Conservation (phyloP, 2,888 invertebrate species). For the Drosophila suboccidentalis region DNA sequence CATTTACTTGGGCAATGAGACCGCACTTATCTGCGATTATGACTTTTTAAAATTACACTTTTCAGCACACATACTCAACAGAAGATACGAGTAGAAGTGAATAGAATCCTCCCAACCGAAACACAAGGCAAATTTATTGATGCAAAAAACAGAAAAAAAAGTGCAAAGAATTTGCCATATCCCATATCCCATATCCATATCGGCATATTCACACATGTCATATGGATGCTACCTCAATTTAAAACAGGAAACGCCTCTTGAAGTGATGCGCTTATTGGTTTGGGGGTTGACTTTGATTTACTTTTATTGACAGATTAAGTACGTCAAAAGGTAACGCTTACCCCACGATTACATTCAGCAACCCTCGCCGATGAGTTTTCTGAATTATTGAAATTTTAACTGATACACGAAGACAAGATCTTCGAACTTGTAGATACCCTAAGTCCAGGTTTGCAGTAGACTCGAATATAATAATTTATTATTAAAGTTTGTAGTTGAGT, state of each 20-base stretch:
- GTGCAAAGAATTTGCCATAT: slow-evolving; percentile 62
- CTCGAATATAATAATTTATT: background rate
- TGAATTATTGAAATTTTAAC: slow-evolving; percentile 68
- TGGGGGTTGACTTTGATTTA: slow-evolving; percentile 80
- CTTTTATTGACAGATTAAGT: slow-evolving; percentile 83
- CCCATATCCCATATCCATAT: slow-evolving; percentile 52
- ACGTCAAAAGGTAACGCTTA: slow-evolving; percentile 75
- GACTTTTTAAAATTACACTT: slow-evolving; percentile 82
- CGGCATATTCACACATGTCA: slow-evolving; percentile 56
- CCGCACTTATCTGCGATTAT: slow-evolving; percentile 85
- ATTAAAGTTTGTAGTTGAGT: background rate
- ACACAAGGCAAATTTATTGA: slow-evolving; percentile 69
- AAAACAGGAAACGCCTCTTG: slow-evolving; percentile 84
- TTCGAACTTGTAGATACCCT: slow-evolving; percentile 10
- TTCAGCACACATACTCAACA: slow-evolving; percentile 67
- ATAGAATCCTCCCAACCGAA: slow-evolving; percentile 27
- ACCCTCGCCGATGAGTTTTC: slow-evolving; percentile 47
- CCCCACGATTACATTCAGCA: slow-evolving; percentile 38
- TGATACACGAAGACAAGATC: slow-evolving; percentile 13
- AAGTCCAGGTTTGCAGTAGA: background rate
- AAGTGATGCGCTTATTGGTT: slow-evolving; percentile 64
- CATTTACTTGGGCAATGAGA: slow-evolving; percentile 72
- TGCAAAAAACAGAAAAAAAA: slow-evolving; percentile 41
- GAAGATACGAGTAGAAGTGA: slow-evolving; percentile 36
- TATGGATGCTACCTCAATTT: slow-evolving; percentile 78